Conservation (phyloP, 2,888 invertebrate genomes). For the Dolichomitus sp. region DNA sequence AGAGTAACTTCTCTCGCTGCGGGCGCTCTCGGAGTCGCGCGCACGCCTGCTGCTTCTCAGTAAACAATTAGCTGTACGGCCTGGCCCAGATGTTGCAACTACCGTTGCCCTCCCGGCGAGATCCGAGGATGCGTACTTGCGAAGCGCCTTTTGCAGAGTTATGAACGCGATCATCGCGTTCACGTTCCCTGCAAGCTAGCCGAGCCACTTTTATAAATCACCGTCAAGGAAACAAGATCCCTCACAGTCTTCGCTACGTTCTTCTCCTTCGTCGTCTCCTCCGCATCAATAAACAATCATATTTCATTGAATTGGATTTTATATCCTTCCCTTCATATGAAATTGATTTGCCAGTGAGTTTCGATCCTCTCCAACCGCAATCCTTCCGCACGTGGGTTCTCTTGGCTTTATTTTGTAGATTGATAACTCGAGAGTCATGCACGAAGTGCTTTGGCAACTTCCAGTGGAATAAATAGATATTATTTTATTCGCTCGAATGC, state of each 20-base stretch:
- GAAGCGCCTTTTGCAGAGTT: slow-evolving; percentile 55
- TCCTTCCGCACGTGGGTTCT: slow-evolving; percentile 27
- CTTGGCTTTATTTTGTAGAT: slow-evolving; percentile 26
- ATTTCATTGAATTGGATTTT: slow-evolving; percentile 52
- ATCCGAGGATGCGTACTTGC: slow-evolving; percentile 53
- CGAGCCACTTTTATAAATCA: slow-evolving; percentile 45
- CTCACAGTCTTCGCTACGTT: background rate
- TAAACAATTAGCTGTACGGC: slow-evolving; percentile 77
- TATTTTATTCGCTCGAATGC: slow-evolving; percentile 12
- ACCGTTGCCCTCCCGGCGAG: slow-evolving; percentile 69
- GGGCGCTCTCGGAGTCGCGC: slow-evolving; percentile 47
- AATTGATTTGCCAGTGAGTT: slow-evolving; percentile 50
- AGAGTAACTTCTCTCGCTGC: slow-evolving; percentile 60
- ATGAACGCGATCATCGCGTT: slow-evolving; percentile 64
- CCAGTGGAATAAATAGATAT: slow-evolving; percentile 10
- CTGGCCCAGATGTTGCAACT: slow-evolving; percentile 75
- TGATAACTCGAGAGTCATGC: slow-evolving; percentile 14
- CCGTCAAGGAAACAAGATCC: slow-evolving; percentile 38
- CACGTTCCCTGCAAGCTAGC: slow-evolving; percentile 41
- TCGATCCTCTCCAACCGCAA: slow-evolving; percentile 39
- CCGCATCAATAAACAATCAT: slow-evolving; percentile 40
- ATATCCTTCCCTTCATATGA: slow-evolving; percentile 35
- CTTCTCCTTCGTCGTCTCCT: slow-evolving; percentile 1
- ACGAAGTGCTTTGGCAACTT: slow-evolving; percentile 22
- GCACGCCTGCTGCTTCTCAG: slow-evolving; percentile 70